Evolutionary conservation across 2,797 vertebrate species (phyloP).

Genomic region (Lates japonicus): DNA sequence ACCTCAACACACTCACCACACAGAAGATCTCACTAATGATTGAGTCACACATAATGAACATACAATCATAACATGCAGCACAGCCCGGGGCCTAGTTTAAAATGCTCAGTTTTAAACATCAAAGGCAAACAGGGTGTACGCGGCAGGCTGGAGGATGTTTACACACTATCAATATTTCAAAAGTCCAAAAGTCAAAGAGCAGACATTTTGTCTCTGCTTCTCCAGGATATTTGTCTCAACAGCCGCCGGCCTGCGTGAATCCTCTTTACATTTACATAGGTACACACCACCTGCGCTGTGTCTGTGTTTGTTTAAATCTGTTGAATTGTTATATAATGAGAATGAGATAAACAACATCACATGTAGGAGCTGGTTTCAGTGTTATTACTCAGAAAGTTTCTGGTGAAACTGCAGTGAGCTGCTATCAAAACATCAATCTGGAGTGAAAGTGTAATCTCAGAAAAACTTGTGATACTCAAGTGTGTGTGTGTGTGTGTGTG

Average conservation of each 20-base stretch:
- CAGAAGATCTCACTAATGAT: slow-evolving; percentile 8
- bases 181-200: slow-evolving; percentile 64
- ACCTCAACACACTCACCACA: not conserved
- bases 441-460: slow-evolving; percentile 17
- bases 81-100: not conserved
- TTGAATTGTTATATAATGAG: not conserved
- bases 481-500: slow-evolving; percentile 18
- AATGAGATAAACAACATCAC: not conserved
- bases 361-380: not conserved
- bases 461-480: not conserved
- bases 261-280: not conserved
- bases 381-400: slow-evolving; percentile 26
- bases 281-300: slow-evolving; percentile 18
- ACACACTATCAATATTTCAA: slow-evolving; percentile 54
- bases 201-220: slow-evolving; percentile 20
- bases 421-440: slow-evolving; percentile 28
- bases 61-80: not conserved
- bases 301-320: slow-evolving; percentile 30
- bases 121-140: not conserved
- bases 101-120: slow-evolving; percentile 22
- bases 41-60: slow-evolving; percentile 1
- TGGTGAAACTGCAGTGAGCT: slow-evolving; percentile 32
- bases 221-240: slow-evolving; percentile 19
- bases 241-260: slow-evolving; percentile 3
- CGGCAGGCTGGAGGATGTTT: slow-evolving; percentile 8